Base-by-base conservation (phyloP, 2,113 vertebrate genomes). In the Haemorhous mexicanus region DNA sequence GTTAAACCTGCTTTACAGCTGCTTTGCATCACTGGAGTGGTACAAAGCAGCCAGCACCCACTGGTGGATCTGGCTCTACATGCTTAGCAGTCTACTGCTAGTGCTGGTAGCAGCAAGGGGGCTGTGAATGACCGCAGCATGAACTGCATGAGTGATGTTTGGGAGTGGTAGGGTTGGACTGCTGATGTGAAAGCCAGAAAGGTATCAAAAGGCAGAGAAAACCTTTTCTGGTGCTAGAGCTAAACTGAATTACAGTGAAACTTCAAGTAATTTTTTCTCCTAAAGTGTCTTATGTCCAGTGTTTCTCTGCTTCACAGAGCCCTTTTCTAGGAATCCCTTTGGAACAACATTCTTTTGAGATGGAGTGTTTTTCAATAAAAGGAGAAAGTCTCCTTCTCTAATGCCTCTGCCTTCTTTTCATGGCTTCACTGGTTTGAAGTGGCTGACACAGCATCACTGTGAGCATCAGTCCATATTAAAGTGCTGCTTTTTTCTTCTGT, bases 1-100 rank as follows among this genome's bases (percentile, higher is more conserved):
- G 37, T 81, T 91, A 93, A 91, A 81, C 75, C 58, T 62, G 72
- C 33, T 77, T 95, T 92, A 47, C 80, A 92, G 85, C 87, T 81
- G 85, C 70, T 90, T 90, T 4, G 8, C 80, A 62, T 83, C 44
- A 39, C 44, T 88, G 64, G 33, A 88, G 64, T 50, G 52, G 72
- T 78, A 93, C 68, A 93, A 84, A 90, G 68, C 79, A 68, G 61
- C n/a, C n/a, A 0, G 49, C 50, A 64, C 18, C 47, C 75, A 52
- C 41, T 1, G 7, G 21, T 87, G 46, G 50, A 35, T 52, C 75
- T 50, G 52, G 35, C 62, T 76, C 5, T 32, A 14, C 46, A 2
- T 9, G 27, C 39, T 91, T 26, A 43, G 58, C 7, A 58, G 69
- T 21, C 75, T 75, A 70, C 62, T 66, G 61, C 37, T 50, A 27